phyloP scores from a whole-genome alignment of 2,113 vertebrate genomes.

The Aviceda subcristata region DNA sequence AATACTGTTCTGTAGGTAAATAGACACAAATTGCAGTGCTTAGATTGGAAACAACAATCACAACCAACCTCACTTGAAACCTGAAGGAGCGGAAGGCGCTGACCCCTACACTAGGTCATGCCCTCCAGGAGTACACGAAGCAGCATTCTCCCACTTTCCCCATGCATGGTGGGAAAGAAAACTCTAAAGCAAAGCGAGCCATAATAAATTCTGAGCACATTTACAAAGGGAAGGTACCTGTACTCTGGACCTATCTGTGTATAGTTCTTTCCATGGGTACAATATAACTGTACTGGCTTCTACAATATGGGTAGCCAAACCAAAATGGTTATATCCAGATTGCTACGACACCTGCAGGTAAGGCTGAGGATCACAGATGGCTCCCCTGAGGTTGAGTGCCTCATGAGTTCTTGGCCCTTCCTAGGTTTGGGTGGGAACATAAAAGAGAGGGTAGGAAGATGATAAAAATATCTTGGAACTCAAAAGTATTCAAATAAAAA shows the following conservation, averaged over 20 bases:
- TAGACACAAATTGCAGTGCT: constrained; percentile 10
- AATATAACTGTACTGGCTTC: background rate
- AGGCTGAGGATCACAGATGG: background rate
- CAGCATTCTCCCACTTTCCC: background rate
- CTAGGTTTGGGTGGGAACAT: background rate
- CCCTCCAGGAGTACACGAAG: background rate
- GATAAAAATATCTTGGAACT: background rate
- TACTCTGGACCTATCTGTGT: constrained; percentile 32
- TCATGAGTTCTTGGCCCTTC: background rate
- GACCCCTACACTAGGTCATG: background rate
- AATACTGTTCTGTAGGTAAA: background rate
- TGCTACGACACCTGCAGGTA: background rate
- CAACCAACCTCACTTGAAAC: background rate
- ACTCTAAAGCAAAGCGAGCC: constrained; percentile 2
- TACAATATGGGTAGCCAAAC: background rate
- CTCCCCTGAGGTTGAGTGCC: background rate
- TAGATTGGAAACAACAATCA: background rate
- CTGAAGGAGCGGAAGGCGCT: background rate
- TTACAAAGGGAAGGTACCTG: background rate
- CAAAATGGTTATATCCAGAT: background rate
- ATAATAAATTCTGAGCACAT: constrained; percentile 34
- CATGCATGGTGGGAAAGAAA: constrained; percentile 35
- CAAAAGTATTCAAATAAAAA: background rate
- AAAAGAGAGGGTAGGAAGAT: background rate
- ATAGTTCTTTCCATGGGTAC: constrained; percentile 24